A percentile compares a stretch with the other conserved stretches of the same genome.
Conservation (phyloP, 2,888 invertebrate genomes). For the Orchesella flavescens region DNA sequence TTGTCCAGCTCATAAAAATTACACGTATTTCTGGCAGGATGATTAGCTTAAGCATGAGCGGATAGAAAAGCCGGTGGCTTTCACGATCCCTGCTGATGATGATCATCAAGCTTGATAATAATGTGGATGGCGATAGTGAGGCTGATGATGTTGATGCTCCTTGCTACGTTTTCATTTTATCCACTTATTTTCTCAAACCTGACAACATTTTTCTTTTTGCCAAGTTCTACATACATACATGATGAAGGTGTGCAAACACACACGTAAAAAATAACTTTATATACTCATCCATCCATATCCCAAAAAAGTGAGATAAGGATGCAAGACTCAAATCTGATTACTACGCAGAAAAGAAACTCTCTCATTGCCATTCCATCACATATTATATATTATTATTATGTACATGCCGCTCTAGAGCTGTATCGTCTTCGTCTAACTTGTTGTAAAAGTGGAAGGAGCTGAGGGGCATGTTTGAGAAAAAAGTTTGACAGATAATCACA, state of each 20-base stretch:
- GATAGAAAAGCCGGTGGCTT: constrained; percentile 60
- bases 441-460: constrained; percentile 30
- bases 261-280: constrained; percentile 20
- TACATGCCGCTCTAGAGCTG: too few relatives aligned
- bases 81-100: constrained; percentile 53
- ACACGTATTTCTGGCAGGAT: constrained; percentile 62
- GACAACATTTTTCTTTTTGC: constrained; percentile 51
- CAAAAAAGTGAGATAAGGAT: constrained; percentile 34
- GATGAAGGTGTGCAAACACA: background rate
- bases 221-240: constrained; percentile 37
- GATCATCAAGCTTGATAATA: constrained; percentile 41
- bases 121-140: constrained; percentile 47
- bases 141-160: constrained; percentile 18
- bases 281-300: constrained; percentile 31
- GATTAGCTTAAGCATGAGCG: constrained; percentile 61
- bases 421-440: background rate
- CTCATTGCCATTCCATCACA: constrained; percentile 7
- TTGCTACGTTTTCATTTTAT: constrained; percentile 41
- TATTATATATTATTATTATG: too few relatives aligned
- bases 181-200: constrained; percentile 51
- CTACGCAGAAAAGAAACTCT: constrained; percentile 12
- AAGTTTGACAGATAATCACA: constrained; percentile 63
- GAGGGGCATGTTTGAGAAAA: constrained; percentile 59
- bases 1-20: constrained; percentile 63
- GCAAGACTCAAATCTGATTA: constrained; percentile 52